Percentiles rank a stretch among this genome's conserved stretches.
These are phyloP conservation scores for Mactromeris polynyma DNA, from an alignment of 2,888 invertebrate species.

Conservation along the genomic window DNA sequence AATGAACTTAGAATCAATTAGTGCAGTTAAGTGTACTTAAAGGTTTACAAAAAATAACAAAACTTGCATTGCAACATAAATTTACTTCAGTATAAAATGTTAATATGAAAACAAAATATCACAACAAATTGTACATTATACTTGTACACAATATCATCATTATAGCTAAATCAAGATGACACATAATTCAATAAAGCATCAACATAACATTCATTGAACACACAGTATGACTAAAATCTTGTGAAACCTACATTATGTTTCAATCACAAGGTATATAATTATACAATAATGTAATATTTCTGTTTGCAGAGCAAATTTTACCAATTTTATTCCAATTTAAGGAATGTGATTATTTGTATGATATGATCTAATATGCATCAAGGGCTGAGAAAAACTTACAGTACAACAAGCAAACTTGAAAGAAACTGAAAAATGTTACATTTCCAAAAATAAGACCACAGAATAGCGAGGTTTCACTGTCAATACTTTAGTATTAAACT, in stretches of 20 bases:
- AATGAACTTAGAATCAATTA: too few relatives aligned
- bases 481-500: too few relatives aligned
- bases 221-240: neutral
- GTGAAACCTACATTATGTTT: neutral
- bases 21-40: too few relatives aligned
- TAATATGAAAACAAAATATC: neutral
- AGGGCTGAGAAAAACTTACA: neutral
- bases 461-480: too few relatives aligned
- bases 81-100: conserved; percentile 4
- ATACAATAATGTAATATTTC: too few relatives aligned
- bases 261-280: neutral
- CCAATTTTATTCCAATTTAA: neutral
- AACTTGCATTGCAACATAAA: neutral
- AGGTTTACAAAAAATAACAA: neutral
- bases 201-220: neutral
- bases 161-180: neutral
- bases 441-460: too few relatives aligned
- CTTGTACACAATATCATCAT: neutral
- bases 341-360: too few relatives aligned
- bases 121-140: neutral
- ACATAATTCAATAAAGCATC: too few relatives aligned
- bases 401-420: too few relatives aligned
- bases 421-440: too few relatives aligned
- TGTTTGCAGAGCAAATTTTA: too few relatives aligned
- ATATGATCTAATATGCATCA: neutral